Conservation (phyloP, 2,888 invertebrate genomes). For the Stenichneumon culpator region DNA sequence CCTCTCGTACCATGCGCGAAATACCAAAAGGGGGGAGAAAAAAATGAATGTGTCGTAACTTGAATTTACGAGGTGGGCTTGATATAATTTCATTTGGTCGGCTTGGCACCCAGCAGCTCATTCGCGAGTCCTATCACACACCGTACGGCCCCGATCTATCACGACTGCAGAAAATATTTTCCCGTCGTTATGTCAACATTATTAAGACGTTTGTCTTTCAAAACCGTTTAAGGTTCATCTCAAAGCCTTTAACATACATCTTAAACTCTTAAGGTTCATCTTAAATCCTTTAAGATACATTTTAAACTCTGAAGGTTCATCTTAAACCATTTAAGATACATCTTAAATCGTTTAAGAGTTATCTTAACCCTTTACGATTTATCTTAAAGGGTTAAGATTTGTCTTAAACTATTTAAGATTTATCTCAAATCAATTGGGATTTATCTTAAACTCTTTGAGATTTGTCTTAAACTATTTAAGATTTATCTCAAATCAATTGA, state of each 20-base stretch:
- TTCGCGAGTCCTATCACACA: neutral
- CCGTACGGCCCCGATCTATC: neutral
- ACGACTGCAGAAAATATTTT: neutral
- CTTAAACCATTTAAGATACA: too few species aligned
- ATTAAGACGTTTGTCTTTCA: neutral
- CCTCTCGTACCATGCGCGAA: neutral
- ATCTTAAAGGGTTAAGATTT: too few species aligned
- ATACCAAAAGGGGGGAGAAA: neutral
- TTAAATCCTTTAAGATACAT: too few species aligned
- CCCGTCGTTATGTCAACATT: neutral
- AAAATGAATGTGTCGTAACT: slow-evolving; percentile 23
- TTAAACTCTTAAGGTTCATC: too few species aligned
- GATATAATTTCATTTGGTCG: neutral
- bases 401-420: too few species aligned
- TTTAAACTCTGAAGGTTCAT: too few species aligned
- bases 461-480: too few species aligned
- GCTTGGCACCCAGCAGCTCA: neutral
- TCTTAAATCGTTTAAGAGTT: too few species aligned
- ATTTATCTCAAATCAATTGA: too few species aligned
- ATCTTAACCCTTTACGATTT: too few species aligned
- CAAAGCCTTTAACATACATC: neutral
- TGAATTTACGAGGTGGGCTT: slow-evolving; percentile 29
- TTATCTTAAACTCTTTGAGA: too few species aligned
- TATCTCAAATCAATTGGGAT: too few species aligned
- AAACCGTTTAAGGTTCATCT: neutral